Conservation (phyloP, 2,113 vertebrate species). For the Platycercus adscitus region DNA sequence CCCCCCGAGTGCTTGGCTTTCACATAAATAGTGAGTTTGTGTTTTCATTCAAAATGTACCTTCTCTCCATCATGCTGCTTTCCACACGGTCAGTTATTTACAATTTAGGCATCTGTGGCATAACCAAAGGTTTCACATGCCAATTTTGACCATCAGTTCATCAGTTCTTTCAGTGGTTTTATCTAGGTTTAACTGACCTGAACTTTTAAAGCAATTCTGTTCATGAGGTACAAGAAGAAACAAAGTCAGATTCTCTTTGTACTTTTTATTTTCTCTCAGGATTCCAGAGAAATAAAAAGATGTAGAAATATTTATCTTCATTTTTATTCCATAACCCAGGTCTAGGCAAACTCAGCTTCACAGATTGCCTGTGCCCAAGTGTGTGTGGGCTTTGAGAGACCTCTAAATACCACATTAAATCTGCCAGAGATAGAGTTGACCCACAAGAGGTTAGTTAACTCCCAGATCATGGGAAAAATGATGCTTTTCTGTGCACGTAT, state of each 20-base stretch:
- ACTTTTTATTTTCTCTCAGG: not conserved
- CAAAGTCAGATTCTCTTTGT: not conserved
- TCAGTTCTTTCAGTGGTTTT: not conserved
- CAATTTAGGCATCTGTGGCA: not conserved
- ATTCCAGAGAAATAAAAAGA: not conserved
- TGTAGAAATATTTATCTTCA: not conserved
- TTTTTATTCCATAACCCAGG: not conserved
- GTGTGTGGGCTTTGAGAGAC: not conserved
- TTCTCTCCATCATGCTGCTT: not conserved
- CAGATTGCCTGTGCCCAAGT: not conserved
- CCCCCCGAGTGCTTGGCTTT: not conserved
- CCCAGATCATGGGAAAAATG: not conserved
- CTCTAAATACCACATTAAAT: not conserved
- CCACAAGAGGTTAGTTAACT: not conserved
- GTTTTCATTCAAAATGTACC: not conserved
- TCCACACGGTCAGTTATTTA: not conserved
- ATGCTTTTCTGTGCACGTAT: not conserved
- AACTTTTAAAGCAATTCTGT: not conserved
- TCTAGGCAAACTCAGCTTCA: not conserved
- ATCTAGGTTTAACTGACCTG: not conserved
- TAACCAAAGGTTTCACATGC: not conserved
- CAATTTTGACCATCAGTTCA: not conserved
- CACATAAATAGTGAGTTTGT: not conserved
- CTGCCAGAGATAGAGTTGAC: not conserved
- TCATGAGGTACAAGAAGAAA: not conserved